Evolutionary conservation across 2,113 vertebrate species (phyloP).

Genomic region (Boulengeromyrus knoepffleri): DNA sequence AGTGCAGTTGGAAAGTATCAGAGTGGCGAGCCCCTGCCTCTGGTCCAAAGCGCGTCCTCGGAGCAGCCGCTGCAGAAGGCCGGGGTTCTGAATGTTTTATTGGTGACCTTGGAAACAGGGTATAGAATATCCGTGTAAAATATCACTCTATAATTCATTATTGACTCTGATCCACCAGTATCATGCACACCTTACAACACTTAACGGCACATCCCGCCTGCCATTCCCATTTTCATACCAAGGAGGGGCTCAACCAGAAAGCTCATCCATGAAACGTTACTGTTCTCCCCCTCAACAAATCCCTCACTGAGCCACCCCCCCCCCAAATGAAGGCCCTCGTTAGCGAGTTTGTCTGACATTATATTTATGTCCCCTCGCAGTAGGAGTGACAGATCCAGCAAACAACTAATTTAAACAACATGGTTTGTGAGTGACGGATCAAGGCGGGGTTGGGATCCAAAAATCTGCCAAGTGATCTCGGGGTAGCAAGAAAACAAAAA

Average conservation of each 20-base stretch:
- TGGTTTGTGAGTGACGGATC: slow-evolving; percentile 21
- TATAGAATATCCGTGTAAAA: slow-evolving; percentile 47
- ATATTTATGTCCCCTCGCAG: slow-evolving; percentile 50
- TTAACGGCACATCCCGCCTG: not conserved
- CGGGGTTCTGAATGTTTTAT: slow-evolving; percentile 54
- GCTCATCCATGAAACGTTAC: not conserved
- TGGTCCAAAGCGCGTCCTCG: slow-evolving; percentile 22
- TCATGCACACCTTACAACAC: slow-evolving; percentile 24
- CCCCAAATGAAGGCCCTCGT: slow-evolving; percentile 45
- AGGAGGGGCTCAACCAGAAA: not conserved
- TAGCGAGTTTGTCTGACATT: slow-evolving; percentile 32
- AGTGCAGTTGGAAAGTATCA: slow-evolving; percentile 21
- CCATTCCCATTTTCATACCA: not conserved
- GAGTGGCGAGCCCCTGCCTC: slow-evolving; percentile 7
- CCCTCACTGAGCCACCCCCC: not conserved
- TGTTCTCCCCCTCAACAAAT: not conserved
- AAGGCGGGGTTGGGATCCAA: slow-evolving; percentile 16
- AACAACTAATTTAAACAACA: slow-evolving; percentile 41
- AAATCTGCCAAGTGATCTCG: slow-evolving; percentile 19
- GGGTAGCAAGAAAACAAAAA: slow-evolving; percentile 12
- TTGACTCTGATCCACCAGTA: slow-evolving; percentile 32
- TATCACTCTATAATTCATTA: slow-evolving; percentile 49
- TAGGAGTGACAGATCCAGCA: slow-evolving; percentile 46
- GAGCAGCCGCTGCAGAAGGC: slow-evolving; percentile 17
- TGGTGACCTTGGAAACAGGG: slow-evolving; percentile 20